phyloP scores from a whole-genome alignment of 2,888 invertebrate genomes.

The Digitonthophagus gazella region DNA sequence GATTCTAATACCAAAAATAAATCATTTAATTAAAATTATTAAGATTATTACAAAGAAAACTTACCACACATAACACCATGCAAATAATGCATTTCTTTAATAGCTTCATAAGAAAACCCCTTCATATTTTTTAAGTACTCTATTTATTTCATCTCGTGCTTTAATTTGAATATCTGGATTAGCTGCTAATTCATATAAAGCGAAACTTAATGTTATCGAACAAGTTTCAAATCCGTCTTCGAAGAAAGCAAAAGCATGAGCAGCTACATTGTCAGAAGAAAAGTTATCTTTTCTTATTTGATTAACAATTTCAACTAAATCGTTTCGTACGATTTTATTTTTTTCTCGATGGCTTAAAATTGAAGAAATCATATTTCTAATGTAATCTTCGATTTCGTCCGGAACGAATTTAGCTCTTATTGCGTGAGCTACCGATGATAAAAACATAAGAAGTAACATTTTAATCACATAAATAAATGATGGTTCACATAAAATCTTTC shows the following conservation, averaged over 20 bases:
- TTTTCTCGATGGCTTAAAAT: constrained; percentile 46
- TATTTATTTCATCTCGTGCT: constrained; percentile 55
- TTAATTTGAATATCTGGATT: constrained; percentile 55
- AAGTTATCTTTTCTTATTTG: constrained; percentile 36
- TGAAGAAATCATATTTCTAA: constrained; percentile 40
- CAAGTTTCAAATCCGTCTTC: constrained; percentile 54
- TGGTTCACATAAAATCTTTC: constrained; percentile 40
- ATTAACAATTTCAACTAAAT: constrained; percentile 48
- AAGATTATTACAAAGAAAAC: too few relatives aligned
- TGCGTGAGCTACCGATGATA: constrained; percentile 7
- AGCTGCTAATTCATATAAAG: constrained; percentile 48
- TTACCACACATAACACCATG: constrained; percentile 23
- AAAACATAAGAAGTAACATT: constrained; percentile 29
- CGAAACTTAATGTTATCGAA: constrained; percentile 47
- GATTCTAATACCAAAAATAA: constrained; percentile 26
- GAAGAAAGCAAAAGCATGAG: constrained; percentile 49
- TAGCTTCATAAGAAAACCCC: constrained; percentile 53
- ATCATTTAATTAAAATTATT: constrained; percentile 19
- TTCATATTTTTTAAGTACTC: constrained; percentile 46
- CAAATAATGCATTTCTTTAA: constrained; percentile 50
- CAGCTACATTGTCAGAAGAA: constrained; percentile 35
- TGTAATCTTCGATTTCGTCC: constrained; percentile 39
- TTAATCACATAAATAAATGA: constrained; percentile 31
- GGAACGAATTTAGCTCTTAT: constrained; percentile 31
- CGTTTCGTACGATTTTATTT: constrained; percentile 46